Evolutionary conservation across 2,797 vertebrate species (phyloP).

Genomic region (Oreochromis mossambicus): DNA sequence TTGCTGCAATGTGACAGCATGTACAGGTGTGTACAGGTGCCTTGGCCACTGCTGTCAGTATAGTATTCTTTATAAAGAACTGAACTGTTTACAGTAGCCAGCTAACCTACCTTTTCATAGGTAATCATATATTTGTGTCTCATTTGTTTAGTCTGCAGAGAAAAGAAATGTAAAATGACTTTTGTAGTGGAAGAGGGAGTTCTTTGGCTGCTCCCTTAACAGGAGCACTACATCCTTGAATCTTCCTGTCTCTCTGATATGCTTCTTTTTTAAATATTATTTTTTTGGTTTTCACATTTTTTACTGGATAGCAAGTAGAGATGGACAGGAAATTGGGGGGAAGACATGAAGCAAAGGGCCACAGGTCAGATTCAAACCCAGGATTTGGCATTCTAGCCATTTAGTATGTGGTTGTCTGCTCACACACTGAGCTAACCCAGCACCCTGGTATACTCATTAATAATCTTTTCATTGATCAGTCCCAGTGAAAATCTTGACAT

Average conservation of each 20-base stretch:
- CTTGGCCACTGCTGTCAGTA: not conserved
- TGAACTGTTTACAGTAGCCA: not conserved
- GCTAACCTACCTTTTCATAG: not conserved
- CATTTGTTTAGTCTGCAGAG: not conserved
- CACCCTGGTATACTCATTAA: not conserved
- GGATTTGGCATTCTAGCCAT: not conserved
- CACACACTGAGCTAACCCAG: not conserved
- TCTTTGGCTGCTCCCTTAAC: not conserved
- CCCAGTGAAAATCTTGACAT: not conserved
- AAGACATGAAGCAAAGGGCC: not conserved
- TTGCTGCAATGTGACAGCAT: not conserved
- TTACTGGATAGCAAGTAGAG: not conserved
- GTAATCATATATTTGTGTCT: not conserved
- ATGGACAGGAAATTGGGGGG: fast-evolving
- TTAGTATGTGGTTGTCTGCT: fast-evolving
- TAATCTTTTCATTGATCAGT: not conserved
- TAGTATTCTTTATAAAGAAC: not conserved
- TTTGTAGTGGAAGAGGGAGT: not conserved
- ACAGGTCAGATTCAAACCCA: not conserved
- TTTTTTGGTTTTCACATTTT: fast-evolving
- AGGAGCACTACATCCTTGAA: not conserved
- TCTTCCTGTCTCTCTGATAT: not conserved
- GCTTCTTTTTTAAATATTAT: not conserved
- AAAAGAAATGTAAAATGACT: not conserved
- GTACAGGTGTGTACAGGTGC: not conserved